phyloP scores from a whole-genome alignment of 2,113 vertebrate species.

The Poicephalus meyeri region DNA sequence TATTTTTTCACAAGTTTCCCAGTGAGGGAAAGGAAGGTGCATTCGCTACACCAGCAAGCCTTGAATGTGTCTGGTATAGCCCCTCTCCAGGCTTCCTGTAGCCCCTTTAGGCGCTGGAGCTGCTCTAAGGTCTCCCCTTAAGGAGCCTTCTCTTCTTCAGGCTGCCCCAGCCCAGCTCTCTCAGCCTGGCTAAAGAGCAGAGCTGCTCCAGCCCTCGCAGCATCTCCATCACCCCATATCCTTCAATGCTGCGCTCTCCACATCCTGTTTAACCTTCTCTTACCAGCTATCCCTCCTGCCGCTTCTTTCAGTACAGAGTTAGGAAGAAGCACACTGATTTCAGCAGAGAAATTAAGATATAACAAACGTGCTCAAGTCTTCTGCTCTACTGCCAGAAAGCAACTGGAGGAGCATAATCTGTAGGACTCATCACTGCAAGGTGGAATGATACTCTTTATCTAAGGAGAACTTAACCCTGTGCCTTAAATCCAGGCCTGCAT shows the following conservation, averaged over 20 bases:
- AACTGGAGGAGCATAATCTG: background rate
- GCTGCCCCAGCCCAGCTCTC: background rate
- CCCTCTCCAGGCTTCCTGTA: too few relatives aligned
- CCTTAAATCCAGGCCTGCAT: background rate
- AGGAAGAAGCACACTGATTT: background rate
- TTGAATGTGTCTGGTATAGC: too few relatives aligned
- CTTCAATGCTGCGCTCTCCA: background rate
- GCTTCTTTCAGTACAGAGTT: background rate
- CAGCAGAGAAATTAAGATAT: background rate
- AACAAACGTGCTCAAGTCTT: background rate
- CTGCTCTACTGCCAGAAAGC: background rate
- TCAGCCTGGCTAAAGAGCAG: background rate
- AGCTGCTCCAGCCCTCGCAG: background rate
- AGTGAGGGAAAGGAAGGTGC: too few relatives aligned
- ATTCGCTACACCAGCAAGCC: too few relatives aligned
- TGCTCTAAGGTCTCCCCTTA: too few relatives aligned
- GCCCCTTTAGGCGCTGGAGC: too few relatives aligned
- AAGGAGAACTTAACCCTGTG: accelerated
- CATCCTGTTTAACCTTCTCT: background rate
- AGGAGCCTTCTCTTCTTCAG: background rate
- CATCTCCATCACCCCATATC: background rate
- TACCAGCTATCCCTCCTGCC: background rate
- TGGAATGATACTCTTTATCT: accelerated
- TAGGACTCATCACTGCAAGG: accelerated
- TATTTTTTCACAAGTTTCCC: too few relatives aligned